A percentile compares a stretch with the other conserved stretches of the same genome.
Evolutionary conservation across 2,797 vertebrate genomes (phyloP).

Genomic region (Myotis pilosus): DNA sequence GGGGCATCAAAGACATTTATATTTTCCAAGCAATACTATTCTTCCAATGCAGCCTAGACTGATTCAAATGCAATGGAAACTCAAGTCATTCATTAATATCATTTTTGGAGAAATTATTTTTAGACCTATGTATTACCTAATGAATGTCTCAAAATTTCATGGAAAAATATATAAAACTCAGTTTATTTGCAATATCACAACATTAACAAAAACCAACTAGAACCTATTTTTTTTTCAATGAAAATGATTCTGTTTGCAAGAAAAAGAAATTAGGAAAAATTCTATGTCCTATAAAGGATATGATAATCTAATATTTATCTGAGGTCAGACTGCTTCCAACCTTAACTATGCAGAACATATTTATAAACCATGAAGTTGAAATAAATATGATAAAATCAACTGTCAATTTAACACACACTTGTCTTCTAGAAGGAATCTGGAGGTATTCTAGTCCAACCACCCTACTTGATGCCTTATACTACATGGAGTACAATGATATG

Average conservation of each 20-base stretch:
- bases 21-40: background rate
- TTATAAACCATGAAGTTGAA: constrained; percentile 39
- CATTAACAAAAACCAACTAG: background rate
- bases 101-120: background rate
- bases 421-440: background rate
- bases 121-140: background rate
- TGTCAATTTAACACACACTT: background rate
- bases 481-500: background rate
- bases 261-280: constrained; percentile 24
- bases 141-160: constrained; percentile 1
- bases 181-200: background rate
- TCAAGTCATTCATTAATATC: background rate
- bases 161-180: background rate
- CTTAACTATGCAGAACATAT: constrained; percentile 36
- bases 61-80: background rate
- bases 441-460: background rate
- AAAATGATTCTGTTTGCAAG: constrained; percentile 43
- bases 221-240: constrained; percentile 5
- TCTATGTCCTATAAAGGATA: background rate
- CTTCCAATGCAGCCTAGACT: background rate
- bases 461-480: background rate
- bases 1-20: background rate
- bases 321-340: constrained; percentile 18
- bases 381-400: constrained; percentile 42
- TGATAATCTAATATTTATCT: background rate